Conservation (phyloP, 2,113 vertebrate genomes). For the Paraplagusia blochii region DNA sequence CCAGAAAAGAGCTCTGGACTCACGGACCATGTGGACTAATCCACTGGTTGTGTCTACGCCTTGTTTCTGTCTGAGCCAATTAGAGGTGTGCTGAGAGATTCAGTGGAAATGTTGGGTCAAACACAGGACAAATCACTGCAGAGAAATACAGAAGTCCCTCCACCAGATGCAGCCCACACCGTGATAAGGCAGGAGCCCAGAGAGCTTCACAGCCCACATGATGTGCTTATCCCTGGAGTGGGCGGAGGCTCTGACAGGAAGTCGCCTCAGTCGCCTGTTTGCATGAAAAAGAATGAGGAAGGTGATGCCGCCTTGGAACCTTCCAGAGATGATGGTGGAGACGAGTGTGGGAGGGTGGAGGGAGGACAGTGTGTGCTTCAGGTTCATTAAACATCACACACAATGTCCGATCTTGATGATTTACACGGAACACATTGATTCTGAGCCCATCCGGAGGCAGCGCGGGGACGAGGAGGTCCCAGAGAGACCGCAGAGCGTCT, state of each 20-base stretch:
- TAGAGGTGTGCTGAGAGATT: slow-evolving; percentile 15
- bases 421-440: slow-evolving; percentile 11
- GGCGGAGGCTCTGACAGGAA: not conserved
- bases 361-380: slow-evolving; percentile 5
- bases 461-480: slow-evolving; percentile 11
- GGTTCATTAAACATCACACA: slow-evolving; percentile 21
- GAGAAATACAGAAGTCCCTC: slow-evolving; percentile 15
- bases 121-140: slow-evolving; percentile 20
- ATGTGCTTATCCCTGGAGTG: not conserved
- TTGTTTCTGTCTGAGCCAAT: slow-evolving; percentile 26
- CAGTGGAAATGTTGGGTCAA: slow-evolving; percentile 27
- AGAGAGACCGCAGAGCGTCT: not conserved
- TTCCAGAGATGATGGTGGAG: not conserved
- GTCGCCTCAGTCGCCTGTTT: not conserved
- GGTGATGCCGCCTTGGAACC: not conserved
- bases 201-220: slow-evolving; percentile 9
- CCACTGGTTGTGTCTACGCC: slow-evolving; percentile 30
- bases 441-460: not conserved
- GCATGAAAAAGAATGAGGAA: not conserved
- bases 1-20: slow-evolving; percentile 40
- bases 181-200: slow-evolving; percentile 1
- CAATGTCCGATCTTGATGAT: slow-evolving; percentile 7
- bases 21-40: slow-evolving; percentile 36
- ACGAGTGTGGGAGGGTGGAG: not conserved
- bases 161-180: slow-evolving; percentile 1